A percentile compares a stretch with the other conserved stretches of the same genome.
Conservation (phyloP, 2,888 invertebrate species). For the Anaspis maculata region DNA sequence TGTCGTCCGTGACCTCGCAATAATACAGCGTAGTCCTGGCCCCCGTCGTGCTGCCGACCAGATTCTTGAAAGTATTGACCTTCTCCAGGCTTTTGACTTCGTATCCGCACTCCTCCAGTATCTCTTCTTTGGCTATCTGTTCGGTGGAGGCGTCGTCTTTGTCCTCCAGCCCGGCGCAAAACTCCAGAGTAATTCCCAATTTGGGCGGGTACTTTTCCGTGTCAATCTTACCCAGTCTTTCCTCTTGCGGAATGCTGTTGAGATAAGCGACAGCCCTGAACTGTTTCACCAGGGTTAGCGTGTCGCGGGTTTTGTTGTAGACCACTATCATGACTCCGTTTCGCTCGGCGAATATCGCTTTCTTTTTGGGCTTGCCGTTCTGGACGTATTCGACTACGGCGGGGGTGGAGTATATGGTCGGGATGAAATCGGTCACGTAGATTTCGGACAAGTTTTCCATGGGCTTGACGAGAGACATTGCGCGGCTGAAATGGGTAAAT, state of each 20-base stretch:
- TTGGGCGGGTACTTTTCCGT: constrained; percentile 55
- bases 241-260: constrained; percentile 50
- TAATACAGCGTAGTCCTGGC: constrained; percentile 73
- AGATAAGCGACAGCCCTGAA: constrained; percentile 83
- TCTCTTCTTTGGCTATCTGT: constrained; percentile 77
- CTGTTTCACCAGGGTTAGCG: constrained; percentile 77
- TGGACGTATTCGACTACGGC: constrained; percentile 62
- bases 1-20: constrained; percentile 76
- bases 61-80: constrained; percentile 63
- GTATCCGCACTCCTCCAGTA: constrained; percentile 90
- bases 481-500: too few species aligned
- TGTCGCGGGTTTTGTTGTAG: constrained; percentile 66
- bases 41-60: constrained; percentile 63
- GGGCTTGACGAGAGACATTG: too few species aligned
- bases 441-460: constrained; percentile 35
- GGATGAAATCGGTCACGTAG: constrained; percentile 31
- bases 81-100: constrained; percentile 59
- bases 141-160: constrained; percentile 59
- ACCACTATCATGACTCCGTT: constrained; percentile 78
- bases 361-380: constrained; percentile 61
- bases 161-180: constrained; percentile 91
- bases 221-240: constrained; percentile 46
- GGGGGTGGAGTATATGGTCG: constrained; percentile 57
- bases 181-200: constrained; percentile 73
- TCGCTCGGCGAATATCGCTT: constrained; percentile 73